Evolutionary conservation across 2,113 vertebrate species (phyloP).

Genomic region (Phalacrocorax carbo): DNA sequence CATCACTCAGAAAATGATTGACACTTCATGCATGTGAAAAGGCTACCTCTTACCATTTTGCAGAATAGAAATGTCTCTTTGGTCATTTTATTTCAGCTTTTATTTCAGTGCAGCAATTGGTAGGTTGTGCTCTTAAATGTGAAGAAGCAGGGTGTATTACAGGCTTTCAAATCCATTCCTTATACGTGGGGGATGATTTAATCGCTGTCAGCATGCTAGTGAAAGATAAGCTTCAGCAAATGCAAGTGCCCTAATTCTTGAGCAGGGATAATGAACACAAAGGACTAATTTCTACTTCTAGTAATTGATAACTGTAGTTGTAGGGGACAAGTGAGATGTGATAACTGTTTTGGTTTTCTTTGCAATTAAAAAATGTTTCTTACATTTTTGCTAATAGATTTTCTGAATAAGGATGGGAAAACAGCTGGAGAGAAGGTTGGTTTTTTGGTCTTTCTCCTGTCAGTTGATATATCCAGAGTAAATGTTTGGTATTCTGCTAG

Average conservation of each 20-base stretch:
- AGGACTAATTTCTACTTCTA: not conserved
- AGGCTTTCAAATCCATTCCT: not conserved
- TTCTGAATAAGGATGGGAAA: not conserved
- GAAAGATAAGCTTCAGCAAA: conserved; percentile 24
- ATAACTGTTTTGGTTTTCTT: not conserved
- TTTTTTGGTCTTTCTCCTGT: not conserved
- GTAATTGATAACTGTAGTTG: not conserved
- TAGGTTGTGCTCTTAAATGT: not conserved
- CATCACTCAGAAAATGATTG: not conserved
- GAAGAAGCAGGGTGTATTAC: not conserved
- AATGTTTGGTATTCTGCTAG: not conserved
- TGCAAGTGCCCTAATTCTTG: conserved; percentile 10
- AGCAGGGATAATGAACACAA: not conserved
- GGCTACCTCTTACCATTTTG: not conserved
- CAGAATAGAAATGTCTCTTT: not conserved
- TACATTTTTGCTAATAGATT: not conserved
- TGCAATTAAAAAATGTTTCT: not conserved
- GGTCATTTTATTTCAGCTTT: not conserved
- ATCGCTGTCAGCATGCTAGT: not conserved
- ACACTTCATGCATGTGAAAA: not conserved
- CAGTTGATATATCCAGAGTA: not conserved
- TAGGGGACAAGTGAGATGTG: not conserved
- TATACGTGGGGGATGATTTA: not conserved
- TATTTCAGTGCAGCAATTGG: not conserved
- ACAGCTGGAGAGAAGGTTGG: not conserved